phyloP scores from a whole-genome alignment of 92 coral and sea anemone genomes.

The Epizoanthus scotinus region DNA sequence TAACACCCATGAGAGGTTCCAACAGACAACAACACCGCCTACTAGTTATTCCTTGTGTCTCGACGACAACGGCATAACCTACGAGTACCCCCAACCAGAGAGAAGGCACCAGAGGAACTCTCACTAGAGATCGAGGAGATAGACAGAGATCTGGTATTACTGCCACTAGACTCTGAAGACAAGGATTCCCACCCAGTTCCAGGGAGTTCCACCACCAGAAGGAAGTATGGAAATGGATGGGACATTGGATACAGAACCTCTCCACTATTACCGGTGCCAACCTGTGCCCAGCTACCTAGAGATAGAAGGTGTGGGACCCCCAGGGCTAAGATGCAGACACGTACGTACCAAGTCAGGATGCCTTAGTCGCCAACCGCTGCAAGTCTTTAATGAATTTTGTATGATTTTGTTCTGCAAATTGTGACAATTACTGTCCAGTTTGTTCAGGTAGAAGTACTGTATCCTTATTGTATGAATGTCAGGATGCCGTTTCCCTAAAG shows the following conservation, averaged over 20 bases:
- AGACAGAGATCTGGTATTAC: not conserved
- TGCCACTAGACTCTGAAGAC: not conserved
- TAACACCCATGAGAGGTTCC: not conserved
- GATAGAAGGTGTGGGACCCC: too few species aligned
- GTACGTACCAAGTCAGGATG: too few species aligned
- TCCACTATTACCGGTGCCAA: too few species aligned
- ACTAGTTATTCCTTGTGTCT: slow-evolving; percentile 4
- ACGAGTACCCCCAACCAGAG: not conserved
- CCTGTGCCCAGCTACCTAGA: too few species aligned
- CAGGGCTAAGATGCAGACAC: too few species aligned
- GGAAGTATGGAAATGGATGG: slow-evolving; percentile 8
- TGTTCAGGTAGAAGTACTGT: too few species aligned
- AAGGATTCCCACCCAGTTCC: not conserved
- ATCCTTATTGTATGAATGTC: too few species aligned
- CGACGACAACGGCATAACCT: not conserved
- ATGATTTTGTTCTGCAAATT: too few species aligned
- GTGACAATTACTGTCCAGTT: too few species aligned
- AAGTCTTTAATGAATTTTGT: too few species aligned
- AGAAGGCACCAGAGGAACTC: not conserved
- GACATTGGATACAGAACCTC: too few species aligned
- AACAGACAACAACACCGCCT: not conserved
- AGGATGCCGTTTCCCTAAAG: slow-evolving; percentile 8
- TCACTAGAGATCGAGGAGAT: not conserved
- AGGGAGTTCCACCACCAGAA: not conserved
- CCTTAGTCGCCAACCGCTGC: too few species aligned